Evolutionary conservation across 2,888 invertebrate genomes (phyloP).

Genomic region (Diadegma fenestrale): DNA sequence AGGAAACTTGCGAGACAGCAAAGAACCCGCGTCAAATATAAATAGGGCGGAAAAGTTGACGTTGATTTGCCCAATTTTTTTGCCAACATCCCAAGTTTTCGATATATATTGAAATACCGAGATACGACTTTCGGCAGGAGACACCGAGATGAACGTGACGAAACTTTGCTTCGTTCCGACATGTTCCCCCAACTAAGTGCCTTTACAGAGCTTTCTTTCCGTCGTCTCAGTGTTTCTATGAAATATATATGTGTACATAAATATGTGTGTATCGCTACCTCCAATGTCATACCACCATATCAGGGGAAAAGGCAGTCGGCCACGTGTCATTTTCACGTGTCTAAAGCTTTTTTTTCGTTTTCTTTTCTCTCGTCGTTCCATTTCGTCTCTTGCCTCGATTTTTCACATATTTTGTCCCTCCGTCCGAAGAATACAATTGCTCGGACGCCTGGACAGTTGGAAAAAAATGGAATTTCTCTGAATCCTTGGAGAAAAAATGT

Average conservation of each 20-base stretch:
- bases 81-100: conserved; percentile 4
- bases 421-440: neutral
- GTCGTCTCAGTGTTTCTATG: conserved; percentile 24
- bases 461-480: neutral
- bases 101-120: conserved; percentile 20
- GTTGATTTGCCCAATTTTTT: conserved; percentile 43
- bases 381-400: conserved; percentile 6
- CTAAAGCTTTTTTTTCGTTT: conserved; percentile 18
- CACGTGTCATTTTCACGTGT: conserved; percentile 50
- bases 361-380: conserved; percentile 34
- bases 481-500: neutral
- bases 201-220: conserved; percentile 30
- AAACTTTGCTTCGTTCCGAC: conserved; percentile 49
- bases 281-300: conserved; percentile 38
- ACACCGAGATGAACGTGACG: conserved; percentile 34
- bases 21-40: conserved; percentile 40
- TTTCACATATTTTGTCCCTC: conserved; percentile 3
- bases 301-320: conserved; percentile 31
- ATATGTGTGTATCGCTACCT: conserved; percentile 20
- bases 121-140: neutral
- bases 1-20: conserved; percentile 19
- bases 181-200: conserved; percentile 26
- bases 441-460: neutral
- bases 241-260: conserved; percentile 16
- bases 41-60: conserved; percentile 45